Base-by-base conservation (phyloP, 1,140 invertebrate genomes). In the Meteorus sp. region DNA sequence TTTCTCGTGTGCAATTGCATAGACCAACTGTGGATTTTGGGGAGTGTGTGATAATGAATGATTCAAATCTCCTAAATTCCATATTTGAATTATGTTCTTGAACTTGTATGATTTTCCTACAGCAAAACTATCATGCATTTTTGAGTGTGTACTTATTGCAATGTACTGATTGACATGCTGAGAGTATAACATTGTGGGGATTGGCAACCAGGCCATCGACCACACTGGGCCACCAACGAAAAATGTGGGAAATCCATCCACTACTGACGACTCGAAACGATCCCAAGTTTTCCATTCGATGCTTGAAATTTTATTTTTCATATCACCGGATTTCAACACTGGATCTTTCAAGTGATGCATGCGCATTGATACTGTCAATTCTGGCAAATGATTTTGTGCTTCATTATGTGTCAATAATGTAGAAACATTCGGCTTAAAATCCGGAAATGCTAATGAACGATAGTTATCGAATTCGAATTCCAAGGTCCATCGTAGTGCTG, bases 201-300 rank as follows among this genome's bases (percentile, higher is more conserved):
- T 73, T 9, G 83, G 81, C 60, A 82, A 67, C 86, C 86, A 88
- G 31, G 82, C 79, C 54, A 84, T 61, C 2, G 83, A 73, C 75
- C 80, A 84, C 13, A 88, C 72, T 2, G 85, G 83, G 11, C 86
- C 86, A 25, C 86, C 86, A 65, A 80, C 80, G 71, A 84, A 88
- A 66, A 86, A 80, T n/a, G 75, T 83, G 15, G 75, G 68, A 15
- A 69, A 60, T 54, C 63, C 78, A 58, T 59, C 43, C 13, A 76
- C 52, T 41, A 69, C 62, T 19, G 73, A 69, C 4, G 29, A 47
- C 61, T 83, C 80, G 65, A 84, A 84, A 53, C 78, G 66, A 29
- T 77, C 66, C 65, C 72, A 79, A 22, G 68, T 68, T 43, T 71
- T 80, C 77, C 81, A 83, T 13, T 70, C 56, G 33, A 60, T 59